These are phyloP conservation scores for Autographa gamma DNA, from an alignment of 2,888 invertebrate species.

Conservation along the genomic window DNA sequence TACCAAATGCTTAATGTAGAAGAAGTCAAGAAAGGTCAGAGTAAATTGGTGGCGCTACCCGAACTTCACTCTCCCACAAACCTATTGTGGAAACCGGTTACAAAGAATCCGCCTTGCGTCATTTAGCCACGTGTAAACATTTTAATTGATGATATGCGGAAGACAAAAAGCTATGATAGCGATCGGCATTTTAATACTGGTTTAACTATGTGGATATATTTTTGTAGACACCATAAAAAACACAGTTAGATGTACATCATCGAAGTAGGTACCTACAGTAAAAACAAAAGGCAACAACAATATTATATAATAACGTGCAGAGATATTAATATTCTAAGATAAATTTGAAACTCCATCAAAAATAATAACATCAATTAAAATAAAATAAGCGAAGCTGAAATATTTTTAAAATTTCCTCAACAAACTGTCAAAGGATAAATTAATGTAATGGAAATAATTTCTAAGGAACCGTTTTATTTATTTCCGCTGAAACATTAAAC, in stretches of 20 bases:
- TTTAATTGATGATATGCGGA: conserved; percentile 87
- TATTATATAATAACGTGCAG: conserved; percentile 26
- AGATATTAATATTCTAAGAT: conserved; percentile 39
- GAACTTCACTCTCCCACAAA: conserved; percentile 80
- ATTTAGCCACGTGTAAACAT: conserved; percentile 85
- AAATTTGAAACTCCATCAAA: background rate
- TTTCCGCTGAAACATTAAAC: conserved; percentile 15
- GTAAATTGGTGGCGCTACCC: conserved; percentile 79
- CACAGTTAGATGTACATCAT: conserved; percentile 30
- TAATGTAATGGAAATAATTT: background rate
- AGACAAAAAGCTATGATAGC: conserved; percentile 79
- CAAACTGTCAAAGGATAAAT: conserved; percentile 41
- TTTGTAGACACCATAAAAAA: conserved; percentile 54
- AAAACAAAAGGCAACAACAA: conserved; percentile 29
- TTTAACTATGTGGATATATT: conserved; percentile 62
- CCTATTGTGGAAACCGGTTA: conserved; percentile 83
- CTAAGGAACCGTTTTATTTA: conserved; percentile 7
- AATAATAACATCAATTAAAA: background rate
- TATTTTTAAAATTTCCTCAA: conserved; percentile 24
- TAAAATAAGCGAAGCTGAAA: too few species aligned
- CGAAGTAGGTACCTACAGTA: conserved; percentile 55
- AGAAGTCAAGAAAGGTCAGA: conserved; percentile 70
- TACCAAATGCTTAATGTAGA: conserved; percentile 48
- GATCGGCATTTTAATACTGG: conserved; percentile 74
- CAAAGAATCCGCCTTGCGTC: conserved; percentile 83